Base-by-base conservation (phyloP, 2,888 invertebrate species). In the Dasypogon diadema region DNA sequence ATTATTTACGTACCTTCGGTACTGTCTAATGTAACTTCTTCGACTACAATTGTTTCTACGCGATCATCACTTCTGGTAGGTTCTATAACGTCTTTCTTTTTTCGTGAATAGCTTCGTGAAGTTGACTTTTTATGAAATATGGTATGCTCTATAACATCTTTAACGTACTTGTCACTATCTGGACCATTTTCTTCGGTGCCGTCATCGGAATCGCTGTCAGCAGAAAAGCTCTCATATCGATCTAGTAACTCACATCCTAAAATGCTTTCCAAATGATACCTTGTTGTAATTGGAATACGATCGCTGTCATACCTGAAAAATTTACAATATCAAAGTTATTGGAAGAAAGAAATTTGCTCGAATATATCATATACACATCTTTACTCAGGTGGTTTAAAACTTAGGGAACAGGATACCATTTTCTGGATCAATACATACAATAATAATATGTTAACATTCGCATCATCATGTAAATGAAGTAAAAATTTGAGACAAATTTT, bases 261-360 rank as follows among this genome's bases (percentile, higher is more conserved):
- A 46, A 81, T 79, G 37, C 78, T 75, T 79, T 83, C 83, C 22
- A 83, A 65, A 26, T 82, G 77, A 63, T 77, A 78, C 2, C 83
- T 79, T 3, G 81, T 82, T 8, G 81, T 81, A 75, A 83, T 82
- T 18, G 82, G 78, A 77, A 83, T 82, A 2, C 77, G 77, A 75
- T 82, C 82, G 77, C 82, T 82, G 56, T 82, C 81, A 76, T 83
- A 83, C 82, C 83, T 83, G n/a, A n/a, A n/a, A n/a, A n/a, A n/a
- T n/a, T n/a, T n/a, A n/a, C n/a, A n/a, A n/a, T n/a, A n/a, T n/a
- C n/a, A n/a, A n/a, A n/a, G n/a, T n/a, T n/a, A n/a, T n/a, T n/a
- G n/a, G n/a, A n/a, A n/a, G n/a, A n/a, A n/a, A n/a, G n/a, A n/a
- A n/a, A n/a, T n/a, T n/a, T n/a, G n/a, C n/a, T n/a, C n/a, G n/a